Conservation (phyloP, 2,888 invertebrate genomes). For the Drosophila yooni region DNA sequence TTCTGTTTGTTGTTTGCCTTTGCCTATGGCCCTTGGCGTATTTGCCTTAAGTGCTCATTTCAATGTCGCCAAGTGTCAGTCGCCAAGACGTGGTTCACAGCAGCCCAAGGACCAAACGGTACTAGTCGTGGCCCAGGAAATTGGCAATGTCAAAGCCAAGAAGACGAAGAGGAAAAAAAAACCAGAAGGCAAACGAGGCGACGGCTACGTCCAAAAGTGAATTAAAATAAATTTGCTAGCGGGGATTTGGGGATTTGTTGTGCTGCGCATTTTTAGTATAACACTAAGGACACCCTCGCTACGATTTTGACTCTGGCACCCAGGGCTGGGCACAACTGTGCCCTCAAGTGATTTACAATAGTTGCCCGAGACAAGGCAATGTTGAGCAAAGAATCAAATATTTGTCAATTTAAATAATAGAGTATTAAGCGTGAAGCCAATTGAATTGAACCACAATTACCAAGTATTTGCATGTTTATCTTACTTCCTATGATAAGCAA, state of each 20-base stretch:
- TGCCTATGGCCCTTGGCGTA: constrained; percentile 65
- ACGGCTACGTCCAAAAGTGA: constrained; percentile 74
- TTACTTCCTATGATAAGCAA: background rate
- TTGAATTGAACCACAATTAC: background rate
- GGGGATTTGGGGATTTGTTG: constrained; percentile 80
- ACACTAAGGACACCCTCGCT: constrained; percentile 54
- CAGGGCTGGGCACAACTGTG: constrained; percentile 55
- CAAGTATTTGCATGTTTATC: constrained; percentile 15
- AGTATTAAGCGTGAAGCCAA: background rate
- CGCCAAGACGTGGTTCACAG: constrained; percentile 62
- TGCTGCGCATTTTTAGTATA: constrained; percentile 75
- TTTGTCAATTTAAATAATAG: background rate
- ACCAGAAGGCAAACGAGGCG: constrained; percentile 32
- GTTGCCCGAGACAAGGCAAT: background rate
- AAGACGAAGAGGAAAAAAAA: constrained; percentile 14
- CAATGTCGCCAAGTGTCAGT: constrained; percentile 79
- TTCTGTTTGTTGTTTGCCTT: constrained; percentile 56
- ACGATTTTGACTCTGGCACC: constrained; percentile 43
- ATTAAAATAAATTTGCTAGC: constrained; percentile 80
- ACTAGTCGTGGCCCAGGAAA: constrained; percentile 61
- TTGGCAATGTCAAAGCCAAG: constrained; percentile 71
- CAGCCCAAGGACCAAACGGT: constrained; percentile 23
- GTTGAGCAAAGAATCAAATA: background rate
- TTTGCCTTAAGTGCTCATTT: constrained; percentile 80
- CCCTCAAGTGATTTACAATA: constrained; percentile 17